These are phyloP conservation scores for Eristalis arbustorum DNA, from an alignment of 2,888 invertebrate genomes.

Conservation along the genomic window DNA sequence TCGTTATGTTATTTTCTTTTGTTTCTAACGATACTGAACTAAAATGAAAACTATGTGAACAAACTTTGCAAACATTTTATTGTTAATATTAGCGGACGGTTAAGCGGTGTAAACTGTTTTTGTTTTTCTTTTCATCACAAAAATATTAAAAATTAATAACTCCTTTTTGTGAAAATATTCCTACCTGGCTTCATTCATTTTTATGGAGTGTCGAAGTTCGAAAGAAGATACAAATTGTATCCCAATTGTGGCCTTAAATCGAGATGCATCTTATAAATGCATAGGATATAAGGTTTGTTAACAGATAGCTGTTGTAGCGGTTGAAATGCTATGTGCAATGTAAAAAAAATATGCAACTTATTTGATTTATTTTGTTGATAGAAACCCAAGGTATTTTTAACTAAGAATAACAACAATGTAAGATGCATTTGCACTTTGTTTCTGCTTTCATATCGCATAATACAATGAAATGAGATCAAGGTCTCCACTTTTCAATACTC, in stretches of 20 bases:
- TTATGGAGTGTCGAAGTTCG: background rate
- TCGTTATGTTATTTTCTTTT: slow-evolving; percentile 11
- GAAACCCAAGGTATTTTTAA: too few relatives aligned
- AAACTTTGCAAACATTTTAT: background rate
- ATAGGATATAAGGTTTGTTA: background rate
- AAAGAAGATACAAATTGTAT: background rate
- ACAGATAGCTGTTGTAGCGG: background rate
- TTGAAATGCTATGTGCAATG: background rate
- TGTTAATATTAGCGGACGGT: too few relatives aligned
- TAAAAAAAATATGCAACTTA: background rate
- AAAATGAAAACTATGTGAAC: background rate
- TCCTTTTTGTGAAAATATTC: background rate
- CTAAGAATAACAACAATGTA: too few relatives aligned
- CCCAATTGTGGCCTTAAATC: background rate
- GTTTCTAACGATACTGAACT: background rate
- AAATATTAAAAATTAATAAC: background rate
- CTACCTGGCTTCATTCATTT: background rate
- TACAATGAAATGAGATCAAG: too few relatives aligned
- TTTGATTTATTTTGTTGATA: background rate
- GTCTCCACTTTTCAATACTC: too few relatives aligned
- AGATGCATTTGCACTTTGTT: too few relatives aligned
- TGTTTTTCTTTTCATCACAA: too few relatives aligned
- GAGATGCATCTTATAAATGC: background rate
- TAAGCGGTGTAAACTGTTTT: too few relatives aligned
- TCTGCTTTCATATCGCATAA: too few relatives aligned